These are phyloP conservation scores for Sylvilagus bachmani DNA, from an alignment of 2,113 vertebrate genomes.

Conservation along the genomic window DNA sequence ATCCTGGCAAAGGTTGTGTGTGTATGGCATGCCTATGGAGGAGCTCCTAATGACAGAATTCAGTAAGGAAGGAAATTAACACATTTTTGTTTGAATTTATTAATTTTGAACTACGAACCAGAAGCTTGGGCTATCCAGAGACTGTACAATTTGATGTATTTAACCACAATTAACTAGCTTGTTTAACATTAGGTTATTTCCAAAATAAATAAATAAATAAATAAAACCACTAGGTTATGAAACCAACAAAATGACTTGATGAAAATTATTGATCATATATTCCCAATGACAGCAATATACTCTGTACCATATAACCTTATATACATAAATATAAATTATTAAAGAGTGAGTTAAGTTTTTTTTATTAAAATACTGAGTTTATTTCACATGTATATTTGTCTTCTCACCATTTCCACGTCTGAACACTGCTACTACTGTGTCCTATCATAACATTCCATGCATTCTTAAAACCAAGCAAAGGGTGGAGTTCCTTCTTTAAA, in stretches of 20 bases:
- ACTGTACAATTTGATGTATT: neutral
- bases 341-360: neutral
- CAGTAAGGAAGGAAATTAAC: neutral
- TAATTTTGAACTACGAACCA: neutral
- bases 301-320: neutral
- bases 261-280: neutral
- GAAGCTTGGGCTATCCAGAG: neutral
- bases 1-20: neutral
- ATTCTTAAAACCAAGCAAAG: too few relatives aligned
- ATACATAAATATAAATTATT: neutral
- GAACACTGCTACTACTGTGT: too few relatives aligned
- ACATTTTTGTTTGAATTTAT: neutral
- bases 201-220: too few relatives aligned
- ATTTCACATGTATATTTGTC: too few relatives aligned
- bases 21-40: neutral
- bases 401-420: too few relatives aligned
- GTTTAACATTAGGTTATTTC: neutral
- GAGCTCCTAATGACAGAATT: neutral
- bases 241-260: neutral
- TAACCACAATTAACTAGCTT: neutral
- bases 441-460: too few relatives aligned
- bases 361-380: too few relatives aligned
- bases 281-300: neutral
- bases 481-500: too few relatives aligned
- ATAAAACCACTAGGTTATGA: neutral